Percentiles rank a stretch among this genome's conserved stretches.
These are phyloP conservation scores for Athalia circularis DNA, from an alignment of 2,888 invertebrate species.

Conservation along the genomic window DNA sequence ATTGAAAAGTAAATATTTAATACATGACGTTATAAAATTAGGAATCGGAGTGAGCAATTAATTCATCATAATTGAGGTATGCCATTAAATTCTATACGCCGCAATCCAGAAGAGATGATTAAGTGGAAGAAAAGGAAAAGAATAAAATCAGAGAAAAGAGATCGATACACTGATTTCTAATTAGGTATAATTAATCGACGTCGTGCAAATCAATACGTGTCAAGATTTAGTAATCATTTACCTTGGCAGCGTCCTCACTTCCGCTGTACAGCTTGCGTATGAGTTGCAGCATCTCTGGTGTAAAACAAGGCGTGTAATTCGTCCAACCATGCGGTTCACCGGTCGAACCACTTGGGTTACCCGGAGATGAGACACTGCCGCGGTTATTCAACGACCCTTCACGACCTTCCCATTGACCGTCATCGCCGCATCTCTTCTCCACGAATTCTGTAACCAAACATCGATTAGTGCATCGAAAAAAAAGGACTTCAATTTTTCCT, in stretches of 20 bases:
- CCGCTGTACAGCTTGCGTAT: conserved; percentile 80
- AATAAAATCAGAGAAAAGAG: no score
- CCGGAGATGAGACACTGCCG: not conserved
- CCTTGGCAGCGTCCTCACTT: conserved; percentile 75
- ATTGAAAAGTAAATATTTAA: no score
- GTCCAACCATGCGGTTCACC: conserved; percentile 82
- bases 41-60: no score
- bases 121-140: no score
- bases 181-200: not conserved
- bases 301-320: conserved; percentile 88
- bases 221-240: conserved; percentile 56
- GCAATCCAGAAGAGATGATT: no score
- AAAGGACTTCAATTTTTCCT: no score
- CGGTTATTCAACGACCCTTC: conserved; percentile 61
- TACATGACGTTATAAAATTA: no score
- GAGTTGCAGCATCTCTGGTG: conserved; percentile 81
- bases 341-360: conserved; percentile 67
- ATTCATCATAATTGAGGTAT: no score
- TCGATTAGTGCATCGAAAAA: no score
- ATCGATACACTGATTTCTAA: no score
- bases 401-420: conserved; percentile 83
- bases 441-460: conserved; percentile 78
- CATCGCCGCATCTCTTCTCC: conserved; percentile 80
- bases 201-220: not conserved
- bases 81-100: no score